Evolutionary conservation across 2,113 vertebrate species (phyloP), one percentile per base, ranked within the genome.

Genomic region (Lathamus discolor): DNA sequence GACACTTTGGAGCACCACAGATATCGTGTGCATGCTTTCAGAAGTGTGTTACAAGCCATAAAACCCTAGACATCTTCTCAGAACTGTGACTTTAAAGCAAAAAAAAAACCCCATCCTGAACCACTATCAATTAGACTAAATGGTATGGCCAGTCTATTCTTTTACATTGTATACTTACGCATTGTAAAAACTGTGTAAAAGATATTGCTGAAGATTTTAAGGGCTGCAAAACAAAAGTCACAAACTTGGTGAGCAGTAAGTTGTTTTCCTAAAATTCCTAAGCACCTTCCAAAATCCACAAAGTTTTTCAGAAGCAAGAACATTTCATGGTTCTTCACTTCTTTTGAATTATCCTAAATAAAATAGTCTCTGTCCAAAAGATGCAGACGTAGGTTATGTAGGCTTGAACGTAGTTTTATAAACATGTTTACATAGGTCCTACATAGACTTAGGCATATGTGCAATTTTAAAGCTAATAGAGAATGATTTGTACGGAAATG

Each of bases 361-460:
- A 57, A 72, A 18, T 3, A 39, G 67, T 12, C 15, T 64, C 4
- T 20, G 19, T n/a, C 19, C 31, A 37, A 43, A 69, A 62, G 16
- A 41, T 2, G 24, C 3, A 76, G 22, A 67, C 13, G 9, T 12
- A 9, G 17, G 14, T 33, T 39, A 44, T 2, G 35, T 9, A 35
- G 4, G 15, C 13, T n/a, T 24, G n/a, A 83, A 76, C 5, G 4
- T 0, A 61, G 25, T 24, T 24, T 76, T 35, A 72, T 28, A 37
- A 88, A 23, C 7, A 6, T 39, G 11, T 16, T 76, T 27, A 54
- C 25, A 1, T 7, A 78, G 46, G 7, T 11, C 9, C 7, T 14
- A 43, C 6, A 16, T 5, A 88, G 13, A 25, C 4, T 44, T 10
- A 46, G 43, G 28, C 17, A 8, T 1, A 43, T 0, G 1, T 1